Evolutionary conservation across 2,888 invertebrate species (phyloP).

Genomic region (Parnassius orleans): DNA sequence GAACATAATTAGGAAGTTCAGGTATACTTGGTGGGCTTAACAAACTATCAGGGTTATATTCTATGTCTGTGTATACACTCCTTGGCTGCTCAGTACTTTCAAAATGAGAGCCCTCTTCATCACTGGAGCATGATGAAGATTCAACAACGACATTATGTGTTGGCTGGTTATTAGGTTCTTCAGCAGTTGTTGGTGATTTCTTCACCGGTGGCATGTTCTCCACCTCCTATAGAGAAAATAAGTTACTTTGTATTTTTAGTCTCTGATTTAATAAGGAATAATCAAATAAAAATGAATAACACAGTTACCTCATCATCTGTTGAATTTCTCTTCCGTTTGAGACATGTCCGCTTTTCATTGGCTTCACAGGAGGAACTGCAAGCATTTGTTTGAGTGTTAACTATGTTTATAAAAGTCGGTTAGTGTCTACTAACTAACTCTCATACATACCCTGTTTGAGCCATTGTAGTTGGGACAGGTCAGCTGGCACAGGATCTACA

Average conservation of each 20-base stretch:
- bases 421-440: constrained; percentile 42
- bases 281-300: constrained; percentile 3
- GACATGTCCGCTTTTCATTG: constrained; percentile 59
- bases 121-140: constrained; percentile 70
- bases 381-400: constrained; percentile 57
- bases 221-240: constrained; percentile 52
- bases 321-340: constrained; percentile 72
- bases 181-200: constrained; percentile 51
- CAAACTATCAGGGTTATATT: constrained; percentile 72
- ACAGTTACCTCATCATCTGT: constrained; percentile 72
- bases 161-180: constrained; percentile 55
- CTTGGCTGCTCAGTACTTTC: constrained; percentile 58
- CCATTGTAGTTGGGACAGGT: constrained; percentile 60
- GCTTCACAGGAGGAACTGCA: constrained; percentile 65
- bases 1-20: constrained; percentile 66
- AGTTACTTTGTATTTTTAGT: constrained; percentile 6
- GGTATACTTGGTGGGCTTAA: constrained; percentile 73
- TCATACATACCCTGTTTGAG: constrained; percentile 71
- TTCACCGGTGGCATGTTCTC: constrained; percentile 74
- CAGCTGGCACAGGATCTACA: constrained; percentile 49
- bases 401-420: constrained; percentile 60
- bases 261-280: constrained; percentile 19
- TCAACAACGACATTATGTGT: constrained; percentile 69
- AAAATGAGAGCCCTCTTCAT: constrained; percentile 62
- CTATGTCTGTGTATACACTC: constrained; percentile 67